These are phyloP conservation scores for Caranx melampygus DNA, from an alignment of 2,113 vertebrate species.

Conservation along the genomic window DNA sequence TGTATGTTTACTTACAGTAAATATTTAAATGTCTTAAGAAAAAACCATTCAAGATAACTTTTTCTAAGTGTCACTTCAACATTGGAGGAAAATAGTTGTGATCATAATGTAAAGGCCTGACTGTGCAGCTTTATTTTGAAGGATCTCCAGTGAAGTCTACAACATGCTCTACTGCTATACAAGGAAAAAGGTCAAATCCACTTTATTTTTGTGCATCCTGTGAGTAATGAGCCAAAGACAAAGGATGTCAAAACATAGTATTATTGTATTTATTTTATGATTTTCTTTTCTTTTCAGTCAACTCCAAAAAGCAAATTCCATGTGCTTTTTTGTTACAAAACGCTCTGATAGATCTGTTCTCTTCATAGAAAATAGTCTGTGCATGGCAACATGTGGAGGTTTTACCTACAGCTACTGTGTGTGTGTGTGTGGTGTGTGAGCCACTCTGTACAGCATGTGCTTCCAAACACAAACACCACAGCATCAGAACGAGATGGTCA, in stretches of 20 bases:
- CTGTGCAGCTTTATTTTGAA: conserved; percentile 1
- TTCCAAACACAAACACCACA: conserved; percentile 49
- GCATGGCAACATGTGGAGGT: conserved; percentile 41
- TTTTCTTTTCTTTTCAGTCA: conserved; percentile 37
- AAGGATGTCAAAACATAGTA: conserved; percentile 47
- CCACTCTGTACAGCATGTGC: conserved; percentile 20
- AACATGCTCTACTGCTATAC: neutral
- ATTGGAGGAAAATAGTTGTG: neutral
- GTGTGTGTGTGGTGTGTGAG: neutral
- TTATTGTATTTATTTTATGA: conserved; percentile 60
- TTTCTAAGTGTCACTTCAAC: too few species aligned
- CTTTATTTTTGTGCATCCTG: neutral
- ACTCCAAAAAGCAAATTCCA: conserved; percentile 60
- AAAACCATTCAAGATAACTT: too few species aligned
- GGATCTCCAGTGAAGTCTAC: neutral
- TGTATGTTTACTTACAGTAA: neutral
- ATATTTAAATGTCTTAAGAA: too few species aligned
- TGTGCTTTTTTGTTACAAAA: conserved; percentile 68
- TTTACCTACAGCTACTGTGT: neutral
- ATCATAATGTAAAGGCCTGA: too few species aligned
- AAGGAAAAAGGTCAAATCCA: neutral
- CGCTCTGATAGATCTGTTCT: conserved; percentile 49
- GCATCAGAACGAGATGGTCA: conserved; percentile 8
- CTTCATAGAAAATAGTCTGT: conserved; percentile 57
- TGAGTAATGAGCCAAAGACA: conserved; percentile 28